Conservation (phyloP, 1,140 invertebrate species). For the Aporrectodea caliginosa region DNA sequence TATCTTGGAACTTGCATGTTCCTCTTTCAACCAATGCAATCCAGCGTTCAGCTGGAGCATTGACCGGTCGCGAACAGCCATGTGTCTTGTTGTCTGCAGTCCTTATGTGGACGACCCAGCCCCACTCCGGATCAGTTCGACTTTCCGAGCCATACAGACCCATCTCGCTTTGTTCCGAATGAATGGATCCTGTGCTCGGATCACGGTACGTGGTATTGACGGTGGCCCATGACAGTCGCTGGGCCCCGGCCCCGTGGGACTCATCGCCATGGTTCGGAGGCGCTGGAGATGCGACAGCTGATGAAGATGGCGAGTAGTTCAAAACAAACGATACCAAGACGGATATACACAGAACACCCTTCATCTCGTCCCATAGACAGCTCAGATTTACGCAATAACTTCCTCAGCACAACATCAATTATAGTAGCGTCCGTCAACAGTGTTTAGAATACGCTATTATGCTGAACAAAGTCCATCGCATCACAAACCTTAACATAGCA, state of each 20-base stretch:
- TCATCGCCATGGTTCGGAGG: background rate
- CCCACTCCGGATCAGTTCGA: conserved; percentile 61
- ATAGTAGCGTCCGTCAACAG: too few species aligned
- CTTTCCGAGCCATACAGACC: conserved; percentile 68
- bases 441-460: too few species aligned
- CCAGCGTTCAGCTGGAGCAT: conserved; percentile 61
- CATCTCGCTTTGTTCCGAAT: conserved; percentile 53
- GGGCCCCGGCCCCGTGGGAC: background rate
- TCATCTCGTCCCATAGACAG: too few species aligned
- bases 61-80: conserved; percentile 62
- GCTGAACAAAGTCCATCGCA: too few species aligned
- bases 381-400: too few species aligned
- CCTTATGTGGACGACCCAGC: conserved; percentile 62
- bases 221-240: conserved; percentile 37
- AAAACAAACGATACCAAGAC: too few species aligned
- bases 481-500: too few species aligned
- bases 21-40: conserved; percentile 71
- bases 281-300: too few species aligned
- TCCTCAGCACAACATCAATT: too few species aligned
- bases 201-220: conserved; percentile 56
- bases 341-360: too few species aligned
- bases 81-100: conserved; percentile 60
- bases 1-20: conserved; percentile 70
- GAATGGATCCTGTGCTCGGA: conserved; percentile 42
- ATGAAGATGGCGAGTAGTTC: too few species aligned